phyloP scores from a whole-genome alignment of 2,797 vertebrate species.

The Acanthurus leucopareius region DNA sequence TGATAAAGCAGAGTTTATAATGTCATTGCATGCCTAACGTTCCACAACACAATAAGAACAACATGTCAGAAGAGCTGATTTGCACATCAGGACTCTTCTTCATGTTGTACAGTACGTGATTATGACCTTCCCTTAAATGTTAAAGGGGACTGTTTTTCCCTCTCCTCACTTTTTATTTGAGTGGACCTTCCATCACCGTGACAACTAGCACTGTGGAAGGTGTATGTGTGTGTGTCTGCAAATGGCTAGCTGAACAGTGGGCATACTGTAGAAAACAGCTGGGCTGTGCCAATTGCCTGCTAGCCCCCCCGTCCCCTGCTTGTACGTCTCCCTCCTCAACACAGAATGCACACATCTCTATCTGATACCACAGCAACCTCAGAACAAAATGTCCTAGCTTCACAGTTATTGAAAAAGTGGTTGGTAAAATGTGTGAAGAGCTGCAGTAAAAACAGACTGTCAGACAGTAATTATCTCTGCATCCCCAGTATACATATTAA shows the following conservation, averaged over 20 bases:
- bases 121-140: constrained; percentile 23
- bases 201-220: constrained; percentile 61
- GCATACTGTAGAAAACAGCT: constrained; percentile 66
- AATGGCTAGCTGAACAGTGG: constrained; percentile 52
- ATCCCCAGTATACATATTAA: constrained; percentile 10
- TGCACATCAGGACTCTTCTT: not conserved
- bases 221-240: constrained; percentile 24
- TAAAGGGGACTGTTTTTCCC: constrained; percentile 38
- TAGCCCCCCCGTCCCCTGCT: not conserved
- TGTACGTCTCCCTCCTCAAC: constrained; percentile 5
- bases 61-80: not conserved
- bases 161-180: constrained; percentile 33
- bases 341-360: constrained; percentile 50
- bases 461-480: not conserved
- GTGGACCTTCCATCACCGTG: constrained; percentile 55
- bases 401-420: constrained; percentile 18
- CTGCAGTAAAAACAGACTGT: constrained; percentile 17
- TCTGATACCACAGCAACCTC: constrained; percentile 64
- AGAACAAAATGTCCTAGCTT: constrained; percentile 52
- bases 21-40: not conserved
- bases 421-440: not conserved
- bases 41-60: not conserved
- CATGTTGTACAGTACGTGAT: not conserved
- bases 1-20: not conserved
- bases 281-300: constrained; percentile 56